Conservation (phyloP, 2,797 vertebrate genomes). For the Lemur catta region DNA sequence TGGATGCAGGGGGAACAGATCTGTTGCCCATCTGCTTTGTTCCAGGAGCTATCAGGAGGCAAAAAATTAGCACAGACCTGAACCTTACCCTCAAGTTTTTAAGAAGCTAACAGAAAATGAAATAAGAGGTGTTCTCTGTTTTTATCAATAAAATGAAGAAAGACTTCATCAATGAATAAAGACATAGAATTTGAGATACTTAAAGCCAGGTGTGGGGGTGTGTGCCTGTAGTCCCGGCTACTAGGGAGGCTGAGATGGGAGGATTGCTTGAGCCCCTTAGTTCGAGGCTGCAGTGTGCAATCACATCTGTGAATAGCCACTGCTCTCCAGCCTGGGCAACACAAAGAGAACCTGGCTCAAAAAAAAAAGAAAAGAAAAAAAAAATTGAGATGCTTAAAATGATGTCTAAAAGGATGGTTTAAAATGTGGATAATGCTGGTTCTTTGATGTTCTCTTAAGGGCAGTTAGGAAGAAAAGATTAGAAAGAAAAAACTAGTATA, state of each 20-base stretch:
- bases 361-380: neutral
- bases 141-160: constrained; percentile 1
- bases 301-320: neutral
- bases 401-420: neutral
- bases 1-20: neutral
- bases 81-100: neutral
- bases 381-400: neutral
- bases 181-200: neutral
- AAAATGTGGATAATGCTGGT: constrained; percentile 30
- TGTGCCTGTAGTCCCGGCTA: neutral
- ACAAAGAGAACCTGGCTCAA: neutral
- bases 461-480: neutral
- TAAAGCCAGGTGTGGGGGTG: neutral
- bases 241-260: neutral
- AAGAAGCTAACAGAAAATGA: neutral
- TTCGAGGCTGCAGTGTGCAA: neutral
- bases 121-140: neutral
- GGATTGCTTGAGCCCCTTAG: neutral
- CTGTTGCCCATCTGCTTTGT: neutral
- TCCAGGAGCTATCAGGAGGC: neutral
- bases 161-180: neutral
- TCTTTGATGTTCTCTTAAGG: neutral
- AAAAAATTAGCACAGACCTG: neutral
- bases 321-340: neutral
- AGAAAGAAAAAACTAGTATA: neutral